phyloP scores from a whole-genome alignment of 2,113 vertebrate species.

The Aegotheles bennettii region DNA sequence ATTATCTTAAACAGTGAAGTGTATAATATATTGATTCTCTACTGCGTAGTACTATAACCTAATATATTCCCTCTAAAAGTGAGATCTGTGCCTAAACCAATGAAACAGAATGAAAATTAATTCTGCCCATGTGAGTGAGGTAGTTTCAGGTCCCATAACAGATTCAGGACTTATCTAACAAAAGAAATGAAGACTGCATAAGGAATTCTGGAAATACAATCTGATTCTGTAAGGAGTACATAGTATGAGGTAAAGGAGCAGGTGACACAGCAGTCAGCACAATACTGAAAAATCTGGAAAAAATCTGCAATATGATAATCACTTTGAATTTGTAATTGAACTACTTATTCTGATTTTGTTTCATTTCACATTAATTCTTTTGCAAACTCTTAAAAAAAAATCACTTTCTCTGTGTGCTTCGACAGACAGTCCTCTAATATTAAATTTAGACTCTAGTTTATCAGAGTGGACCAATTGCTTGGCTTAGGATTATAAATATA shows the following conservation, averaged over 20 bases:
- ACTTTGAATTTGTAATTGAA: not conserved
- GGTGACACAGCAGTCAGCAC: not conserved
- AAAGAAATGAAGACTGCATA: not conserved
- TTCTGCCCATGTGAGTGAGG: not conserved
- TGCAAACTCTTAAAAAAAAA: not conserved
- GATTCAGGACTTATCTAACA: not conserved
- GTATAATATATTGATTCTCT: not conserved
- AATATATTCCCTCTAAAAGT: not conserved
- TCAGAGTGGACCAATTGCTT: not conserved
- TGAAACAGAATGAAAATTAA: not conserved
- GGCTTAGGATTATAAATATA: not conserved
- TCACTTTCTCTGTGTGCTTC: not conserved
- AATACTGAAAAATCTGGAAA: not conserved
- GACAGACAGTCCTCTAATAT: not conserved
- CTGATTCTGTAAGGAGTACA: not conserved
- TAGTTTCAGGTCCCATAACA: not conserved
- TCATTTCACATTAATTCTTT: not conserved
- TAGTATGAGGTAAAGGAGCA: not conserved
- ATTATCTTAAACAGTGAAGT: not conserved
- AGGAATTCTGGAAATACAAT: not conserved
- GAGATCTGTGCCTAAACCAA: not conserved
- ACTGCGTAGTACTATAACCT: not conserved
- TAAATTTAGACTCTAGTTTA: not conserved
- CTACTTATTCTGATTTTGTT: not conserved
- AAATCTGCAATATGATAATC: not conserved